phyloP scores from a whole-genome alignment of 1,140 invertebrate genomes.

The Atta texana region DNA sequence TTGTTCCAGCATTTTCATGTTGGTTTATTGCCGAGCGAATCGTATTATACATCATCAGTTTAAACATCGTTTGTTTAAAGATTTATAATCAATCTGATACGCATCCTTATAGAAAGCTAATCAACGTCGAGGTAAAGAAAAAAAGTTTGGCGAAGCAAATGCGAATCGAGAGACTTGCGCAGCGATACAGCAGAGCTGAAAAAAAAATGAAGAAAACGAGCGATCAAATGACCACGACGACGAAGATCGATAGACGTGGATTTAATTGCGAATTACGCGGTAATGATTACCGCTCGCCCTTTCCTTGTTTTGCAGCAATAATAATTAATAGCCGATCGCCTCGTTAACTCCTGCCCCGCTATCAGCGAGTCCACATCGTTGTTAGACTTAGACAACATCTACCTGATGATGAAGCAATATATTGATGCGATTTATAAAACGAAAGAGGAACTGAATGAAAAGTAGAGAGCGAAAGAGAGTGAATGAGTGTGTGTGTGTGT shows the following conservation, averaged over 20 bases:
- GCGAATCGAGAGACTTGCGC: conserved; percentile 42
- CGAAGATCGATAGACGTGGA: conserved; percentile 56
- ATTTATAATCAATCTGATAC: conserved; percentile 39
- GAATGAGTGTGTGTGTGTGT: not conserved
- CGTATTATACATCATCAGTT: conserved; percentile 1
- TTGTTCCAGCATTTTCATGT: not conserved
- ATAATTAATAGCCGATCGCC: conserved; percentile 46
- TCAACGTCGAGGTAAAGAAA: not conserved
- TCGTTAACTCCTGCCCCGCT: conserved; percentile 28
- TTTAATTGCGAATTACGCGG: conserved; percentile 60
- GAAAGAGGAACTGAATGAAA: conserved; percentile 14
- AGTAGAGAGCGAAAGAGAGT: not conserved
- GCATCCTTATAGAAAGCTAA: conserved; percentile 37
- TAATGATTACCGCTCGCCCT: conserved; percentile 46
- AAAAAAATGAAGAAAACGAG: conserved; percentile 33
- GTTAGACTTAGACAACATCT: conserved; percentile 80
- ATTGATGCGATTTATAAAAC: conserved; percentile 75
- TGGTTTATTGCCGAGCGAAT: not conserved
- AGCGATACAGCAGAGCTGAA: conserved; percentile 2
- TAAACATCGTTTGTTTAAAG: not conserved
- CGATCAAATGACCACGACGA: conserved; percentile 27
- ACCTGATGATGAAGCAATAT: conserved; percentile 83
- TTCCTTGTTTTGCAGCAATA: conserved; percentile 62
- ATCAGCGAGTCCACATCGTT: conserved; percentile 67
- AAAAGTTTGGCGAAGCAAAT: conserved; percentile 15